Conservation (phyloP, 2,113 vertebrate species). For the Atractosteus spatula region DNA sequence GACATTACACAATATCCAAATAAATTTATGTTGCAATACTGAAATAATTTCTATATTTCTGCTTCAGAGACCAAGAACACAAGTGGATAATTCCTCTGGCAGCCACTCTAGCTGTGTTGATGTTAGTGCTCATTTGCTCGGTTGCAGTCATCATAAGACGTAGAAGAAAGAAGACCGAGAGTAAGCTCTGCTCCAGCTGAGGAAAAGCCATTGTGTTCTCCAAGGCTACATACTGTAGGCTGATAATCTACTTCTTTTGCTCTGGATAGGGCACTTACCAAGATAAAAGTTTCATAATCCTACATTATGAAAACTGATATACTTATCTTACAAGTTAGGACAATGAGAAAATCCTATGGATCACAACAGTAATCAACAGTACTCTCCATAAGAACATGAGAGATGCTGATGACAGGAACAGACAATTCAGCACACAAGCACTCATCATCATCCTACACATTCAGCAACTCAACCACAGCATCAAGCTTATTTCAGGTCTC, state of each 20-base stretch:
- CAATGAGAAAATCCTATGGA: neutral
- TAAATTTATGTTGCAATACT: too few relatives aligned
- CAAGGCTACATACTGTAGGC: neutral
- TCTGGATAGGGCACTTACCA: too few relatives aligned
- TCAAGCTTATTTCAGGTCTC: too few relatives aligned
- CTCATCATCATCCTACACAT: too few relatives aligned
- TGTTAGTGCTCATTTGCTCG: constrained; percentile 36
- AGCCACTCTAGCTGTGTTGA: constrained; percentile 35
- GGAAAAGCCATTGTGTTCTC: neutral
- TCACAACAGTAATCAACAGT: too few relatives aligned
- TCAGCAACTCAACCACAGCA: too few relatives aligned
- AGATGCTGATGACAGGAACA: too few relatives aligned
- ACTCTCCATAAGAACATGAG: too few relatives aligned
- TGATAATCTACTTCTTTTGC: too few relatives aligned
- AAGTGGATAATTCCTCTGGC: constrained; percentile 23
- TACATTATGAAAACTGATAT: neutral
- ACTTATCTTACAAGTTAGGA: neutral
- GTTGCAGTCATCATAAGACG: constrained; percentile 31
- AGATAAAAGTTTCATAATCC: neutral
- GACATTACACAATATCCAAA: too few relatives aligned
- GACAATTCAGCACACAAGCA: too few relatives aligned
- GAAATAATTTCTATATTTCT: constrained; percentile 8
- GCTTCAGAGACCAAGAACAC: constrained; percentile 41
- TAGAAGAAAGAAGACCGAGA: constrained; percentile 40
- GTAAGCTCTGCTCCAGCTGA: constrained; percentile 16